Evolutionary conservation across 37 sponge, comb jelly and placozoan species (phyloP).

Genomic region (Crambe crambe): DNA sequence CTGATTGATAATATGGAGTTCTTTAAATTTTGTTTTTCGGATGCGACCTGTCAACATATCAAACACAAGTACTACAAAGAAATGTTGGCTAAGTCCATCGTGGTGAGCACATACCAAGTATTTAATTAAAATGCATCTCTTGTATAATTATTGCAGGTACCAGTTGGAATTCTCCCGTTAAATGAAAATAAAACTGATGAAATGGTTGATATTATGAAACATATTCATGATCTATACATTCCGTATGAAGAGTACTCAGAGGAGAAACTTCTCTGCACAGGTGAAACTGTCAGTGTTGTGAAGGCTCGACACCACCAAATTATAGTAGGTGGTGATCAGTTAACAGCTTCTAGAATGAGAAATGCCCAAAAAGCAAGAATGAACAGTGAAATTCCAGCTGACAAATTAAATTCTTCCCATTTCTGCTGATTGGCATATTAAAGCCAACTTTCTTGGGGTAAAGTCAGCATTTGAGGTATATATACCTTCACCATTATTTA

Average conservation of each 20-base stretch:
- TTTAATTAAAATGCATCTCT: not conserved
- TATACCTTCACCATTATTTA: no score
- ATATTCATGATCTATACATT: not conserved
- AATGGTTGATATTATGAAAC: not conserved
- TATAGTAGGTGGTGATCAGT: not conserved
- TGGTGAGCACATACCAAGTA: not conserved
- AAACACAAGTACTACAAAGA: not conserved
- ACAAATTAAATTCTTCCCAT: not conserved
- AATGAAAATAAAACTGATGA: not conserved
- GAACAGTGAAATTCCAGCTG: not conserved
- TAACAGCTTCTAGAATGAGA: not conserved
- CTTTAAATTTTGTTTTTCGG: not conserved
- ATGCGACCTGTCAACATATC: not conserved
- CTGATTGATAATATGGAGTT: not conserved
- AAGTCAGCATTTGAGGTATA: no score
- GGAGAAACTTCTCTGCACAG: not conserved
- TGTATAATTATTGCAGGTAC: not conserved
- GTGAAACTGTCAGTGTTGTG: not conserved
- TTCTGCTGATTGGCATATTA: no score
- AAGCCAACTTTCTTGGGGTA: no score
- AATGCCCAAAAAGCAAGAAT: not conserved
- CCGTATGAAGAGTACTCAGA: not conserved
- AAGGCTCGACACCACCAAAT: not conserved
- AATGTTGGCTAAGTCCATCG: not conserved
- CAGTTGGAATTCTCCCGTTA: not conserved